These are phyloP conservation scores for Chromis chromis DNA, from an alignment of 2,797 vertebrate species.

Conservation along the genomic window DNA sequence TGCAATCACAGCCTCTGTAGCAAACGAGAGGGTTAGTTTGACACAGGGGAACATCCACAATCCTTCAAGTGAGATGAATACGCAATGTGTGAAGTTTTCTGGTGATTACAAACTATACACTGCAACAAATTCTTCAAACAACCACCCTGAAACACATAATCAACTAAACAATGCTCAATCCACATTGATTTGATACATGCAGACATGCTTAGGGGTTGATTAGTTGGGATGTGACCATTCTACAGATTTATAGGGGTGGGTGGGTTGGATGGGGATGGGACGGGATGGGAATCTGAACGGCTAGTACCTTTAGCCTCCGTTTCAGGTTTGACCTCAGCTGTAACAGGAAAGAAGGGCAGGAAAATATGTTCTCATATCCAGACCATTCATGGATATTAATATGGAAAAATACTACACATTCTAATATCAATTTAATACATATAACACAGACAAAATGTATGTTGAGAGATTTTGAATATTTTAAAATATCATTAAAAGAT, in stretches of 20 bases:
- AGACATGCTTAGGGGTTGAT: conserved; percentile 83
- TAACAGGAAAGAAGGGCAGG: conserved; percentile 82
- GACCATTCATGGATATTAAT: conserved; percentile 25
- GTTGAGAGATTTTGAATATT: too few relatives aligned
- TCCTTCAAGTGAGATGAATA: conserved; percentile 26
- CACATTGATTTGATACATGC: conserved; percentile 80
- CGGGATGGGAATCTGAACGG: conserved; percentile 48
- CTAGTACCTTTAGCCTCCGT: conserved; percentile 88
- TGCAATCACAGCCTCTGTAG: conserved; percentile 62
- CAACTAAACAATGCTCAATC: conserved; percentile 34
- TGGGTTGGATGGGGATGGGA: conserved; percentile 1
- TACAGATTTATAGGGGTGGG: conserved; percentile 53
- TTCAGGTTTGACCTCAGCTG: conserved; percentile 89
- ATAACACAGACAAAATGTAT: background rate
- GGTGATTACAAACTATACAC: conserved; percentile 34
- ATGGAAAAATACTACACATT: conserved; percentile 16
- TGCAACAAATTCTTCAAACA: conserved; percentile 30
- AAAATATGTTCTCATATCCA: conserved; percentile 76
- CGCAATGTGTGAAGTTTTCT: conserved; percentile 20
- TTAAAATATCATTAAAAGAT: too few relatives aligned
- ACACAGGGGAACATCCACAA: conserved; percentile 47
- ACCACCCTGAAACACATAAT: conserved; percentile 30
- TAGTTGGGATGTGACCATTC: conserved; percentile 75
- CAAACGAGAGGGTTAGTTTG: conserved; percentile 65
- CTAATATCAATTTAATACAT: conserved; percentile 3